Evolutionary conservation across 2,888 invertebrate species (phyloP).

Genomic region (Chrysolina americana): DNA sequence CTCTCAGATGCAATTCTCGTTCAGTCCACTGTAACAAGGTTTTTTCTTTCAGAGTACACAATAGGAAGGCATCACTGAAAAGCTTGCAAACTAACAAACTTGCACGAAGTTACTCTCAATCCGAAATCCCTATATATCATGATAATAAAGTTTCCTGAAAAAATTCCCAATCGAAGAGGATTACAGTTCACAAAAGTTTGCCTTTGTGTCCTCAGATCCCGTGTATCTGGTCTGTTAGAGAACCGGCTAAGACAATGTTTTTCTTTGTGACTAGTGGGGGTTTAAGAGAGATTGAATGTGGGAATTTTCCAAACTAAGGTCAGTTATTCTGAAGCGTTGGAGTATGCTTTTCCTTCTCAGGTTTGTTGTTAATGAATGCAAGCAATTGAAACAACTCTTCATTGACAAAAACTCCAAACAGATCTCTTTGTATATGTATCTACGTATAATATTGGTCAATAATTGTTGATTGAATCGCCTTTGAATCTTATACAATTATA

Average conservation of each 20-base stretch:
- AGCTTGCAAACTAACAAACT: slow-evolving; percentile 2
- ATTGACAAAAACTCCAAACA: no score
- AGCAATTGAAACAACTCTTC: no score
- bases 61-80: slow-evolving; percentile 2
- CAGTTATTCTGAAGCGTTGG: no score
- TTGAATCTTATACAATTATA: no score
- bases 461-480: no score
- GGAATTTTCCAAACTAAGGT: background rate
- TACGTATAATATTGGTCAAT: no score
- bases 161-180: slow-evolving; percentile 2
- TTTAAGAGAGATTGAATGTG: background rate
- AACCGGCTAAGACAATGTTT: background rate
- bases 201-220: background rate
- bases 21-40: background rate
- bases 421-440: no score
- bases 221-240: background rate
- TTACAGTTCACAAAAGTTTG: slow-evolving; percentile 5
- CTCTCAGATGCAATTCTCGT: background rate
- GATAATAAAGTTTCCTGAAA: slow-evolving; percentile 14
- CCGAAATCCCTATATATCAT: background rate
- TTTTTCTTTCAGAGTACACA: background rate
- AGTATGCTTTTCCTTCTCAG: no score
- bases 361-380: no score
- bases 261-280: background rate
- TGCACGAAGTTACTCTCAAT: background rate